Base-by-base conservation (phyloP, 2,888 invertebrate genomes). In the Plebejus melissa region DNA sequence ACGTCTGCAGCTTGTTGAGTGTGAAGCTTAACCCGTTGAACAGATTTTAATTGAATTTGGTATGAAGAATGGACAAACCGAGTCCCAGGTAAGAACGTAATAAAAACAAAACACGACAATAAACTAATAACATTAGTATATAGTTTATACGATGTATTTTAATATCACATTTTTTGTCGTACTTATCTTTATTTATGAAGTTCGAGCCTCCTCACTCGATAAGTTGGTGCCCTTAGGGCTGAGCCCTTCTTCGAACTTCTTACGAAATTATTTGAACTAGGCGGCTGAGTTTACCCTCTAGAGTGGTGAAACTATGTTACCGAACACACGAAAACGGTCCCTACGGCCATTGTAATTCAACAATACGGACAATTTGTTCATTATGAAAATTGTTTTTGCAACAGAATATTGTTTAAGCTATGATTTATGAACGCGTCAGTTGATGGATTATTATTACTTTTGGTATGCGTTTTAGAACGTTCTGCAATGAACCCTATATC, bases 261-360 rank as follows among this genome's bases (percentile, higher is more conserved):
- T 88, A 87, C 88, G 80, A 90, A 90, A 91, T 91, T 91, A 90
- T 91, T 90, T 89, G 88, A 88, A 88, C 89, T 88, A 87, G 87
- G 77, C 82, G 81, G 79, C 82, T 81, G 78, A 78, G 78, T 75
- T 79, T 81, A 79, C 79, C 80, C 80, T 80, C 78, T 78, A 22
- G 78, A 80, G 75, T 77, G 77, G 78, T 78, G 78, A 77, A 79
- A 80, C 78, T 79, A 79, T 75, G 58, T 70, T 76, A 65, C 69
- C 76, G 78, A 78, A 75, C 83, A 84, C 81, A 81, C 82, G 77
- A 86, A 87, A 86, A 81, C 82, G 80, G 78, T 80, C 84, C 83
- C 82, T 83, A 82, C 57, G 54, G 77, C 57, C 70, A 57, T 32
- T 75, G 74, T 76, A 74, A 54, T 69, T 77, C 74, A 76, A 78